These are phyloP conservation scores for Catonia carolina DNA, from an alignment of 2,888 invertebrate genomes.

Conservation along the genomic window DNA sequence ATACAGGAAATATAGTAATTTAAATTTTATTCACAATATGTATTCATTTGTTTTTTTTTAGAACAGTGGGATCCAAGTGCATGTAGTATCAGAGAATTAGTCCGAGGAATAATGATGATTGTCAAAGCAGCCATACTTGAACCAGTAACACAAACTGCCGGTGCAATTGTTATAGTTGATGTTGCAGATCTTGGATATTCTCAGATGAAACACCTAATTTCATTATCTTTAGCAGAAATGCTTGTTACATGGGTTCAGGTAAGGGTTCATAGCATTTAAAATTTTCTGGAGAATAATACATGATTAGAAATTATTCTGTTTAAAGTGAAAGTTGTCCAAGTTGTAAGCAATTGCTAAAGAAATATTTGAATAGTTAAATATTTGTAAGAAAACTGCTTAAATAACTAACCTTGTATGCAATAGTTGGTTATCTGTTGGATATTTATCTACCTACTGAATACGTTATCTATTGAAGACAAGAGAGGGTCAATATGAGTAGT, in stretches of 20 bases:
- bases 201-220: constrained; percentile 78
- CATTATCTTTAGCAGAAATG: constrained; percentile 70
- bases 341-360: background rate
- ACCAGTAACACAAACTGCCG: constrained; percentile 60
- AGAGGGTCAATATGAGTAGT: too few relatives aligned
- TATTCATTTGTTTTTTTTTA: constrained; percentile 38
- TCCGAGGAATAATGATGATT: constrained; percentile 73
- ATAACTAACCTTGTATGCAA: background rate
- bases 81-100: constrained; percentile 70
- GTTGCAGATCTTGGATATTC: constrained; percentile 1
- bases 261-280: constrained; percentile 20
- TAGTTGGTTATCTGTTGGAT: too few relatives aligned
- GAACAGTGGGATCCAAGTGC: constrained; percentile 80
- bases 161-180: constrained; percentile 74
- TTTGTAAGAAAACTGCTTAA: too few relatives aligned
- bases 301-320: background rate
- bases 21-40: too few relatives aligned
- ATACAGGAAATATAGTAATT: too few relatives aligned
- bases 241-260: constrained; percentile 79
- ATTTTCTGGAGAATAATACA: background rate
- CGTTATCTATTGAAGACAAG: too few relatives aligned
- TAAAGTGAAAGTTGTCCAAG: background rate
- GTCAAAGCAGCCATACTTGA: constrained; percentile 77
- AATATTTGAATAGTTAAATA: too few relatives aligned
- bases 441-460: too few relatives aligned